phyloP scores from a whole-genome alignment of 2,888 invertebrate species.

The Megamerina dolium region DNA sequence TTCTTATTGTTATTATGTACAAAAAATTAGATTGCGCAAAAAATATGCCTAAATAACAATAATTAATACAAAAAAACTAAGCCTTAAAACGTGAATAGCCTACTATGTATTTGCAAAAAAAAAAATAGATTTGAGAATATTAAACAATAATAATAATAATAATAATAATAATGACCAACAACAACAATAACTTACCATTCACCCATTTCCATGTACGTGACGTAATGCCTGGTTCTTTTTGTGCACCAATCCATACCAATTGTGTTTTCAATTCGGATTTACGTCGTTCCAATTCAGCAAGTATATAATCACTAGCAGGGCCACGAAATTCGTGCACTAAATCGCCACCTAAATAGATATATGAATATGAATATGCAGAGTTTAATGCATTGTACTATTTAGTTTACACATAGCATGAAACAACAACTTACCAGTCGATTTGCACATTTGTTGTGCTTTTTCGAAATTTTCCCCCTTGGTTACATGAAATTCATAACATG shows the following conservation, averaged over 20 bases:
- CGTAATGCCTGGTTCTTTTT: slow-evolving; percentile 77
- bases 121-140: neutral
- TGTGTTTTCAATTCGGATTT: slow-evolving; percentile 76
- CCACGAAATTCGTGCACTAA: slow-evolving; percentile 48
- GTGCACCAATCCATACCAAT: slow-evolving; percentile 86
- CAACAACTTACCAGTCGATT: slow-evolving; percentile 61
- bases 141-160: too few relatives aligned
- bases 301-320: slow-evolving; percentile 51
- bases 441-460: slow-evolving; percentile 72
- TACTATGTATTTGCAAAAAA: neutral
- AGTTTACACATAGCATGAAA: neutral
- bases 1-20: too few relatives aligned
- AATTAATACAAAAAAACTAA: too few relatives aligned
- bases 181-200: slow-evolving; percentile 58
- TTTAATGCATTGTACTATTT: neutral
- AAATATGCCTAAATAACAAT: too few relatives aligned
- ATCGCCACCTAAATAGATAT: slow-evolving; percentile 39
- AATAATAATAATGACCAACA: too few relatives aligned
- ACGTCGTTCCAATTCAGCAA: slow-evolving; percentile 73
- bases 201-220: slow-evolving; percentile 87
- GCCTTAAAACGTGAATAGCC: too few relatives aligned
- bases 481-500: slow-evolving; percentile 84
- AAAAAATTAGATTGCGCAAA: too few relatives aligned
- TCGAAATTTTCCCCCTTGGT: slow-evolving; percentile 76
- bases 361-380: neutral